These are phyloP conservation scores for Cotesia chilonis DNA, from an alignment of 1,140 invertebrate genomes.

Conservation along the genomic window DNA sequence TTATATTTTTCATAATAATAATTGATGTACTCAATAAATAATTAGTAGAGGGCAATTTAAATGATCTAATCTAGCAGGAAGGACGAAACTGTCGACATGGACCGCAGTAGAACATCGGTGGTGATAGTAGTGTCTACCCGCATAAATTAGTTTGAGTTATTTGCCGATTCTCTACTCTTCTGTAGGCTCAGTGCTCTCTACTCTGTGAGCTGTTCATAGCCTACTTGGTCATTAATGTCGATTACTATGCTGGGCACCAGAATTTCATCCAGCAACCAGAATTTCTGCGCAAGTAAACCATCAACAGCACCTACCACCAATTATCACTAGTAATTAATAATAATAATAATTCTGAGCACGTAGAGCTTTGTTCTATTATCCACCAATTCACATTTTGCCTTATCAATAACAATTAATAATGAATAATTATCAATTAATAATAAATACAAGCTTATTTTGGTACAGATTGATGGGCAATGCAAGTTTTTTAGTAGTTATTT, in stretches of 20 bases:
- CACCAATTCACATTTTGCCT: neutral
- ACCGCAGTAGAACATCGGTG: neutral
- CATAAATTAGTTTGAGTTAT: conserved; percentile 28
- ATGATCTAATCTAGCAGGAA: conserved; percentile 20
- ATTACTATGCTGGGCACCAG: neutral
- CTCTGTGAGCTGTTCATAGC: conserved; percentile 11
- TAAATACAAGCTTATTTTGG: too few relatives aligned
- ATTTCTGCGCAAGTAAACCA: too few relatives aligned
- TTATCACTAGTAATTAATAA: conserved; percentile 26
- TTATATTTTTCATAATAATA: conserved; percentile 15
- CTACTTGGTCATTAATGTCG: conserved; percentile 21
- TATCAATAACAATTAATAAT: too few relatives aligned
- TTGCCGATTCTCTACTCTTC: conserved; percentile 5
- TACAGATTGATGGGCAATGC: too few relatives aligned
- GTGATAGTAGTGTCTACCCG: neutral
- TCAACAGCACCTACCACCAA: neutral
- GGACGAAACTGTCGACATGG: conserved; percentile 14
- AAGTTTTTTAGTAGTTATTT: too few relatives aligned
- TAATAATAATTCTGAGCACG: neutral
- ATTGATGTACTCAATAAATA: neutral
- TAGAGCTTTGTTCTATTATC: neutral
- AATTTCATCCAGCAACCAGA: conserved; percentile 1
- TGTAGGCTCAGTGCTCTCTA: neutral
- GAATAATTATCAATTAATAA: too few relatives aligned
- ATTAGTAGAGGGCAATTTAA: conserved; percentile 23